Evolutionary conservation across 1,140 invertebrate species (phyloP).

Genomic region (Pygmarrhopalites habei): DNA sequence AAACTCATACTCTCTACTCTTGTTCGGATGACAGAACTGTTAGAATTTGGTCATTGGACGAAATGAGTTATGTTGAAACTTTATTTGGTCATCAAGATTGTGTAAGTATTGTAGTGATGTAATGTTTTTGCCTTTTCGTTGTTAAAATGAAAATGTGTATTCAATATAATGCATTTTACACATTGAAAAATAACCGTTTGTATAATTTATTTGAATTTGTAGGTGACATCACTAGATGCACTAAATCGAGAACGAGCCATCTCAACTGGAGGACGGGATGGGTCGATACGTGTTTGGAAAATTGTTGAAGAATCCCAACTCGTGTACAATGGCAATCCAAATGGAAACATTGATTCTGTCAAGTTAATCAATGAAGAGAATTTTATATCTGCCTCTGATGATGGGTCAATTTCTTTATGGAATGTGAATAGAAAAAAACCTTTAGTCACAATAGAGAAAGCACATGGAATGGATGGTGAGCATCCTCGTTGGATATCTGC

Average conservation of each 20-base stretch:
- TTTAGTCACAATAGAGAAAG: slow-evolving; percentile 57
- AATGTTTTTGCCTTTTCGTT: too few species aligned
- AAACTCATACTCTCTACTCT: slow-evolving; percentile 83
- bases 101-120: slow-evolving; percentile 22
- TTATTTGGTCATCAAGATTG: slow-evolving; percentile 53
- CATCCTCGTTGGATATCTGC: slow-evolving; percentile 75
- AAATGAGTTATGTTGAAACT: slow-evolving; percentile 92
- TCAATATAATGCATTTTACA: too few species aligned
- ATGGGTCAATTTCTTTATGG: slow-evolving; percentile 83
- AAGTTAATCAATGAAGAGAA: slow-evolving; percentile 84
- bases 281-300: slow-evolving; percentile 84
- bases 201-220: too few species aligned
- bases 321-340: slow-evolving; percentile 71
- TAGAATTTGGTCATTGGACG: slow-evolving; percentile 85
- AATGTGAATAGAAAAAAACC: slow-evolving; percentile 85
- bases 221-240: slow-evolving; percentile 80
- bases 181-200: too few species aligned
- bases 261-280: slow-evolving; percentile 80
- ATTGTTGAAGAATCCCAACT: slow-evolving; percentile 93
- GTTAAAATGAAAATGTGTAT: too few species aligned
- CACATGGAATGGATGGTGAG: slow-evolving; percentile 67
- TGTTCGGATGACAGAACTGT: slow-evolving; percentile 66
- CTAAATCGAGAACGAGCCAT: slow-evolving; percentile 74
- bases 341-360: slow-evolving; percentile 75
- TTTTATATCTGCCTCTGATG: slow-evolving; percentile 82